Conservation (phyloP, 1,140 invertebrate genomes). For the Melanaphis sacchari region DNA sequence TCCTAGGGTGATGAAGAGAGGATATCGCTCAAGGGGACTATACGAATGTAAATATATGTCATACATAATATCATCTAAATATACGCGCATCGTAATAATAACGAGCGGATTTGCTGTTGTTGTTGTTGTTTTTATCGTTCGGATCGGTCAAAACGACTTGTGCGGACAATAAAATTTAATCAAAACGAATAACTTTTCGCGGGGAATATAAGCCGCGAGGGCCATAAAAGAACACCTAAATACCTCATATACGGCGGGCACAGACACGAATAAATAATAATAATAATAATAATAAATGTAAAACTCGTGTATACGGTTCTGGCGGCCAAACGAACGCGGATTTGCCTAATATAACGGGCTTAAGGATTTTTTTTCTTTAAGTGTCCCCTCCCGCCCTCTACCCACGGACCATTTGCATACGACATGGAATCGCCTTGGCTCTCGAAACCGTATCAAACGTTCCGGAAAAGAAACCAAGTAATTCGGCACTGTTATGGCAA, state of each 20-base stretch:
- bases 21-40: background rate
- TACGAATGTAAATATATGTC: background rate
- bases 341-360: constrained; percentile 55
- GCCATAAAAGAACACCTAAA: constrained; percentile 52
- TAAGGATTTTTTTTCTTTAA: constrained; percentile 49
- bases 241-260: background rate
- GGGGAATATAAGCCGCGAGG: constrained; percentile 29
- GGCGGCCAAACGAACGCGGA: constrained; percentile 32
- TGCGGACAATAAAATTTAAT: constrained; percentile 56
- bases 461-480: constrained; percentile 31
- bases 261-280: constrained; percentile 52
- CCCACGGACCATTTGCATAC: background rate
- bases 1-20: background rate
- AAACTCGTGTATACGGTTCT: constrained; percentile 33
- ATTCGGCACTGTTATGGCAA: constrained; percentile 32
- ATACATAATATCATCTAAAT: background rate
- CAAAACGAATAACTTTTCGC: constrained; percentile 55
- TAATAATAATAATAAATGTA: constrained; percentile 13
- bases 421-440: background rate
- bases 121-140: constrained; percentile 43
- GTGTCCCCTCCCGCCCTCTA: background rate
- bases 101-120: constrained; percentile 40
- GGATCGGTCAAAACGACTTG: constrained; percentile 50
- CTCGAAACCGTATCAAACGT: constrained; percentile 37
- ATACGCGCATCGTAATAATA: background rate